A percentile compares a stretch with the other conserved stretches of the same genome.
Conservation (phyloP, 2,113 vertebrate genomes). For the Pavo muticus region DNA sequence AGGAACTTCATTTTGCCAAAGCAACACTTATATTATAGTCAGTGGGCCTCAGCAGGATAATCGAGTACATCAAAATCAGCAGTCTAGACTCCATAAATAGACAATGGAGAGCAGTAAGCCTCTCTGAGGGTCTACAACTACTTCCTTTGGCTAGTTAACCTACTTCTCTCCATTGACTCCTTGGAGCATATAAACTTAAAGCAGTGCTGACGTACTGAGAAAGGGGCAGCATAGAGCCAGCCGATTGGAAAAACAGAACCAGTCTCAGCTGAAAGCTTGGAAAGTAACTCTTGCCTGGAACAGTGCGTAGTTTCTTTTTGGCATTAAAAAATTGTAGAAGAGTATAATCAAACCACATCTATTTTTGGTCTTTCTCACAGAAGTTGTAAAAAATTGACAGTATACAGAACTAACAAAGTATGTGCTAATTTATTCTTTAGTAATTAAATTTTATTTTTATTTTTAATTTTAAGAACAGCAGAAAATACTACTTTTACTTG, state of each 20-base stretch:
- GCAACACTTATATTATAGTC: neutral
- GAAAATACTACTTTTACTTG: neutral
- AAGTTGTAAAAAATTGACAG: neutral
- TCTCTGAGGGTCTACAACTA: neutral
- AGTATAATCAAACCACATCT: neutral
- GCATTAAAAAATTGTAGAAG: neutral
- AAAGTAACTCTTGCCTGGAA: neutral
- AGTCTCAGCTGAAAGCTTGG: neutral
- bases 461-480: neutral
- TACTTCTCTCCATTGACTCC: neutral
- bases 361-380: neutral
- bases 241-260: neutral
- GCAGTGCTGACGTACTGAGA: neutral
- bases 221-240: neutral
- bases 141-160: slow-evolving; percentile 11
- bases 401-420: neutral
- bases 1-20: slow-evolving; percentile 10
- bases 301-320: neutral
- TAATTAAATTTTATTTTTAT: neutral
- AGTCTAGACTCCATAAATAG: slow-evolving; percentile 21
- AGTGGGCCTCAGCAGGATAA: slow-evolving; percentile 12
- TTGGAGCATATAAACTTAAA: neutral
- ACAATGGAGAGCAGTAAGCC: slow-evolving; percentile 2
- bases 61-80: slow-evolving; percentile 44
- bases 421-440: neutral